Conservation (phyloP, 2,797 vertebrate species). For the Phylloscopus collybita region DNA sequence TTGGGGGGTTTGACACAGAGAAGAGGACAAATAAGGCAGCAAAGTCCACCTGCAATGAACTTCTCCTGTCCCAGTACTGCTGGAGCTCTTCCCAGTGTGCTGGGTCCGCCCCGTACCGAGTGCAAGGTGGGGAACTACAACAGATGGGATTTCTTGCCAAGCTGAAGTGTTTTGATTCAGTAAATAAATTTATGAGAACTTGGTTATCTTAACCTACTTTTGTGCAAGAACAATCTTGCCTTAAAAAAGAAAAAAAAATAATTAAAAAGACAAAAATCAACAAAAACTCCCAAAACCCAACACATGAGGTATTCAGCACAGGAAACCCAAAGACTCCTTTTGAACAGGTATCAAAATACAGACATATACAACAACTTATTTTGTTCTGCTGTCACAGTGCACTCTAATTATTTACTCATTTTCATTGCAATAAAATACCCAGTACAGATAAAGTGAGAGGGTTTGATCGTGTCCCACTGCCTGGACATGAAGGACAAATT, state of each 20-base stretch:
- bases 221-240: conserved; percentile 57
- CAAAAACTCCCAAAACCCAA: not conserved
- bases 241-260: not conserved
- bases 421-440: not conserved
- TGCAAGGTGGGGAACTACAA: not conserved
- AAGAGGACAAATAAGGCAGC: conserved; percentile 38
- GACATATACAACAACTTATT: not conserved
- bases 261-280: not conserved
- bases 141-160: conserved; percentile 41
- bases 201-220: conserved; percentile 57
- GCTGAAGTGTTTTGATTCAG: not conserved
- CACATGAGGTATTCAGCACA: conserved; percentile 65
- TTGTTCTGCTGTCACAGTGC: conserved; percentile 55
- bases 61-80: not conserved
- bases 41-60: not conserved
- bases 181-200: conserved; percentile 55
- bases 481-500: not conserved
- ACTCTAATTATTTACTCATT: conserved; percentile 23
- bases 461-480: not conserved
- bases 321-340: conserved; percentile 63
- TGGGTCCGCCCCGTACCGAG: not conserved
- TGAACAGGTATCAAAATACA: conserved; percentile 44
- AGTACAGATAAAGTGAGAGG: not conserved
- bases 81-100: not conserved
- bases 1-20: not conserved